Evolutionary conservation across 2,888 invertebrate species (phyloP).

Genomic region (Punctoribates punctum): DNA sequence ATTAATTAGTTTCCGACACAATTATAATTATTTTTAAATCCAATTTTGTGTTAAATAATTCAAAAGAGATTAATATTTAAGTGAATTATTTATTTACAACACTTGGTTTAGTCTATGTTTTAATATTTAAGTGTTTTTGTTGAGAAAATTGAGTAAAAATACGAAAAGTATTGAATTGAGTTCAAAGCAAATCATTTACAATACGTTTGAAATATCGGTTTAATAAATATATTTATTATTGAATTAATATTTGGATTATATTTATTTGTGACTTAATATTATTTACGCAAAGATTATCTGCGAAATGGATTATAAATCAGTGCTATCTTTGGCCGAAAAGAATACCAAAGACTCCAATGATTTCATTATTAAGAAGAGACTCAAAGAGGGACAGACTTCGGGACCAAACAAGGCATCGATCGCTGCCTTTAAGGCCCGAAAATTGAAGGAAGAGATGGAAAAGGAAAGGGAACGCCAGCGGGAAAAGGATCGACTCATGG

Average conservation of each 20-base stretch:
- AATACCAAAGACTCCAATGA: neutral
- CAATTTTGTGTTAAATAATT: too few species aligned
- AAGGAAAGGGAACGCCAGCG: slow-evolving; percentile 40
- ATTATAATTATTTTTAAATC: too few species aligned
- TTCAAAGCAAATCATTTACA: neutral
- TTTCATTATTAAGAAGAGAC: neutral
- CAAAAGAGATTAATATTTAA: too few species aligned
- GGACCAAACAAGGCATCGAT: slow-evolving; percentile 35
- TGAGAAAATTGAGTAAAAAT: neutral
- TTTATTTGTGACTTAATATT: neutral
- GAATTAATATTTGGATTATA: neutral
- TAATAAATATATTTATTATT: neutral
- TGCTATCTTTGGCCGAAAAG: slow-evolving; percentile 26
- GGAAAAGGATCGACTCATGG: slow-evolving; percentile 45
- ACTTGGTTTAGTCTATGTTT: too few species aligned
- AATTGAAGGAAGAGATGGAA: slow-evolving; percentile 29
- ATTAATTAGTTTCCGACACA: too few species aligned
- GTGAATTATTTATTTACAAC: too few species aligned
- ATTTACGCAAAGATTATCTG: too few species aligned
- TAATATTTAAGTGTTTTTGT: too few species aligned
- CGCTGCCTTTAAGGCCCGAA: slow-evolving; percentile 36
- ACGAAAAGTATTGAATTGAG: neutral
- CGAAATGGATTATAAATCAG: slow-evolving; percentile 30
- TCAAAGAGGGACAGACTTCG: neutral
- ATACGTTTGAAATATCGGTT: neutral